Base-by-base conservation (phyloP, 2,797 vertebrate genomes). In the Crypturellus tataupa region DNA sequence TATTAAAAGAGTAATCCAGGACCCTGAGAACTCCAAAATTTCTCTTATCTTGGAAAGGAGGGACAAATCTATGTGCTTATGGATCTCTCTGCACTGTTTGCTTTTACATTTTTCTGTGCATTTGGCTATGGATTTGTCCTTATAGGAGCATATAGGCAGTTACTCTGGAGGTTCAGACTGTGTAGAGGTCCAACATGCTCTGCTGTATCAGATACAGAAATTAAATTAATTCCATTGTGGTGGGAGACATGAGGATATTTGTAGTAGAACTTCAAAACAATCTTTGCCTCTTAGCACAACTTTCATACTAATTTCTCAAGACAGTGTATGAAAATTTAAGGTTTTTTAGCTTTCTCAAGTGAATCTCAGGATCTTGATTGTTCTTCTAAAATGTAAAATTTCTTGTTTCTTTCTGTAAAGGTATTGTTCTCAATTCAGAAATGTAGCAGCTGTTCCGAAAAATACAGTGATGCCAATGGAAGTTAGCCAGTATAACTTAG, bases 41-140 rank as follows among this genome's bases (percentile, higher is more conserved):
- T 81, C 35, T 56, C 10, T 40, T 42, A 35, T 25, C 12, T 31
- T 6, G 25, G 49, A 76, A 46, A 15, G 0, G 3, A 51, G 37
- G 33, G 10, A 42, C 0, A 2, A 49, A 56, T 63, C 10, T 19
- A 6, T n/a, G 2, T 2, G 0, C 9, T 86, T 0, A 1, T 47
- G 23, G 55, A 31, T 51, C 18, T 87, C 3, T 16, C n/a, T 27
- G 14, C 25, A 25, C 31, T 21, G 1, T 2, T 59, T 12, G 20
- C 21, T 33, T 72, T 83, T 20, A 37, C 20, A 77, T 88, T 87
- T 25, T 15, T 63, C 7, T 80, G 5, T 17, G 35, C 68, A 40
- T 39, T 40, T 70, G 49, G 10, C 35, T 53, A 8, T 70, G 35
- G 27, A 40, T 53, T 53, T 53, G 25, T 58, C 63, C 42, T 76